Conservation (phyloP, 2,113 vertebrate genomes). For the Microcebus lehilahytsara region DNA sequence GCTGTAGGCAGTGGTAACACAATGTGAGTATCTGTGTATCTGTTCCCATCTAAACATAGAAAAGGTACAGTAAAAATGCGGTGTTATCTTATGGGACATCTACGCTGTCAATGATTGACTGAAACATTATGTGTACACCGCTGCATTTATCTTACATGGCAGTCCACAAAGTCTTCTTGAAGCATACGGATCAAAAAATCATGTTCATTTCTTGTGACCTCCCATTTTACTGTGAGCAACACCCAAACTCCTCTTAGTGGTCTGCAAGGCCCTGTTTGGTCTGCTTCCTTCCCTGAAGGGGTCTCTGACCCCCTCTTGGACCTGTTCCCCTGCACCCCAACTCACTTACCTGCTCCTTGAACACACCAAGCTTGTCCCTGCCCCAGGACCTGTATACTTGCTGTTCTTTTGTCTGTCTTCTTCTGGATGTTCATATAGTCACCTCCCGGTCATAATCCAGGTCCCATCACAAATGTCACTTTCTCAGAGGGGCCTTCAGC, state of each 20-base stretch:
- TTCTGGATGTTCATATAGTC: background rate
- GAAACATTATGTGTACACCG: background rate
- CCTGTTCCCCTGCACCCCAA: background rate
- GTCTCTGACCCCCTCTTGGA: background rate
- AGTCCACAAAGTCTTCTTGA: background rate
- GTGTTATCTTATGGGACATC: background rate
- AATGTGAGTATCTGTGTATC: background rate
- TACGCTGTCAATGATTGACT: no score
- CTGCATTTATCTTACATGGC: background rate
- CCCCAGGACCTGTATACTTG: background rate
- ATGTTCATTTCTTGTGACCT: background rate
- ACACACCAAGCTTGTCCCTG: background rate
- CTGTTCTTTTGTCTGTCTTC: background rate
- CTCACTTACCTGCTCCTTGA: background rate
- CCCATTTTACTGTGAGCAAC: background rate
- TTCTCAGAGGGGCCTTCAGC: background rate
- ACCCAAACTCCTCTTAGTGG: background rate
- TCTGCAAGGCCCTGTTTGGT: background rate
- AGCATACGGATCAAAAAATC: background rate
- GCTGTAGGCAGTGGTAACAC: background rate
- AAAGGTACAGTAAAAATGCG: background rate
- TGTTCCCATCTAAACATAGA: background rate
- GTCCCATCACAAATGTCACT: background rate
- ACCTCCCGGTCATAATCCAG: background rate
- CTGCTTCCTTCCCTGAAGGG: background rate